Conservation (phyloP, 2,113 vertebrate species). For the Heptranchias perlo region DNA sequence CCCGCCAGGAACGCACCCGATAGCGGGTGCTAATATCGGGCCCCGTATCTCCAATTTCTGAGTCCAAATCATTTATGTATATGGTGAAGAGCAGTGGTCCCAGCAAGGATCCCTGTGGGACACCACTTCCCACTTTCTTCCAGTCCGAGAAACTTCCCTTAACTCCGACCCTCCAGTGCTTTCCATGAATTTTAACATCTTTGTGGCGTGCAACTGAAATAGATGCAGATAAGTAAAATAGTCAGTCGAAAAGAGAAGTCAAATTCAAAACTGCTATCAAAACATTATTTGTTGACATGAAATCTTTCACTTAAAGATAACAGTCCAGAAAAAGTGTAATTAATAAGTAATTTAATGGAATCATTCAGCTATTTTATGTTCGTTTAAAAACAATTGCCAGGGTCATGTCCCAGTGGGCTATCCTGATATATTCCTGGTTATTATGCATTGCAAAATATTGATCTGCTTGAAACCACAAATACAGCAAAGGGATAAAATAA, state of each 20-base stretch:
- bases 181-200: too few relatives aligned
- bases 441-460: background rate
- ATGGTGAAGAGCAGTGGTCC: too few relatives aligned
- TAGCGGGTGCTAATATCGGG: too few relatives aligned
- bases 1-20: too few relatives aligned
- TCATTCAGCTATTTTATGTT: background rate
- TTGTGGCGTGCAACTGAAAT: too few relatives aligned
- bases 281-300: background rate
- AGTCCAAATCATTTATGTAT: too few relatives aligned
- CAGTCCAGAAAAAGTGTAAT: background rate
- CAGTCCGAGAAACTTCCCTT: too few relatives aligned
- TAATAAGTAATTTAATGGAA: background rate
- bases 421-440: background rate
- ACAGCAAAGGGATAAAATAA: background rate
- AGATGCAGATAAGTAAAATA: background rate
- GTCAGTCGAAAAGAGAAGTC: background rate
- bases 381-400: background rate
- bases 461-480: background rate
- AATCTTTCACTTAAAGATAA: background rate
- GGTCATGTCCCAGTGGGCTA: background rate
- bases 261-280: background rate
- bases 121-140: too few relatives aligned
- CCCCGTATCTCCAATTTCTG: too few relatives aligned
- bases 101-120: too few relatives aligned
- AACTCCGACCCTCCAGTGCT: too few relatives aligned